Conservation (phyloP, 2,888 invertebrate species). For the Gandaritis pyraliata region DNA sequence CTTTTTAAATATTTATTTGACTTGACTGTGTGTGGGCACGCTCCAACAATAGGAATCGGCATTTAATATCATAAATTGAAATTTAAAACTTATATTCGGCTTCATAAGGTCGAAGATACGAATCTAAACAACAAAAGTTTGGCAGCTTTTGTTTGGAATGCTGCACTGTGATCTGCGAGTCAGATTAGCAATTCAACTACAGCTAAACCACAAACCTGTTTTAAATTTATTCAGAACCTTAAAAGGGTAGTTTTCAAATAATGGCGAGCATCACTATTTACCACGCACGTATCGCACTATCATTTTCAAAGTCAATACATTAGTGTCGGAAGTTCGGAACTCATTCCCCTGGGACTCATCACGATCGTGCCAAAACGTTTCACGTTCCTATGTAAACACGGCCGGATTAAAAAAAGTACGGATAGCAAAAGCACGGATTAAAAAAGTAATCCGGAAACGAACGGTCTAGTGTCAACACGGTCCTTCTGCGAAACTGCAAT, state of each 20-base stretch:
- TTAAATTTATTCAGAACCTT: conserved; percentile 1
- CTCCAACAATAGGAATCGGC: conserved; percentile 23
- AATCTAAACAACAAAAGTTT: conserved; percentile 8
- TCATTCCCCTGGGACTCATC: conserved; percentile 54
- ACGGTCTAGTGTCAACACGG: conserved; percentile 64
- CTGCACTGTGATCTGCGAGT: conserved; percentile 16
- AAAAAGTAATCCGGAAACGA: conserved; percentile 63
- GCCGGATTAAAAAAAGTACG: conserved; percentile 51
- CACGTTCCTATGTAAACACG: conserved; percentile 57
- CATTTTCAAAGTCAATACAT: conserved; percentile 33
- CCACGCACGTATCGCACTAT: conserved; percentile 24
- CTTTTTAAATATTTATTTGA: conserved; percentile 47
- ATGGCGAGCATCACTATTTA: conserved; percentile 11
- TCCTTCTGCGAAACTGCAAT: conserved; percentile 74
- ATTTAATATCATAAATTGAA: conserved; percentile 19
- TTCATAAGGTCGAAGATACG: conserved; percentile 22
- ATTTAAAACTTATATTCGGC: conserved; percentile 20
- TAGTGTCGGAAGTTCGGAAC: conserved; percentile 53
- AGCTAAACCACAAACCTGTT: conserved; percentile 25
- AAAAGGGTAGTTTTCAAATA: conserved; percentile 8
- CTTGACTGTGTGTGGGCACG: conserved; percentile 57
- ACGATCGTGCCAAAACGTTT: conserved; percentile 60
- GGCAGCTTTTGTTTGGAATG: conserved; percentile 19
- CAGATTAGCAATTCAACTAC: conserved; percentile 32
- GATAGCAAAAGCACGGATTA: conserved; percentile 49